These are phyloP conservation scores for Mylabris phalerata DNA, from an alignment of 1,140 invertebrate genomes.

Conservation along the genomic window DNA sequence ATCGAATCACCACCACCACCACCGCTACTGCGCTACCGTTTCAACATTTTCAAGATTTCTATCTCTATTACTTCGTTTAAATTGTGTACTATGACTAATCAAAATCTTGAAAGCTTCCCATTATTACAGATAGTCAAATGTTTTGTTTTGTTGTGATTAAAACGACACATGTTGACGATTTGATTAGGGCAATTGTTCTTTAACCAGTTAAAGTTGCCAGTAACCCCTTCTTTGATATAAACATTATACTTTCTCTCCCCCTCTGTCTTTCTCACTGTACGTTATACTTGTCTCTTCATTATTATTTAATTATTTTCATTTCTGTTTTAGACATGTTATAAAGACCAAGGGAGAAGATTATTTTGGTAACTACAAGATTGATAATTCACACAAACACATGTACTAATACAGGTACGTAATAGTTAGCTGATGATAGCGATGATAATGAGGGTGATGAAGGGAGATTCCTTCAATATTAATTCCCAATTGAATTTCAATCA, in stretches of 20 bases:
- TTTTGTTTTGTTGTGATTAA: background rate
- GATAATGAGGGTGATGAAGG: no score
- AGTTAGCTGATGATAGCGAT: no score
- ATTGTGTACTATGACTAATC: slow-evolving; percentile 41
- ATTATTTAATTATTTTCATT: slow-evolving; percentile 46
- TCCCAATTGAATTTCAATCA: no score
- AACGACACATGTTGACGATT: background rate
- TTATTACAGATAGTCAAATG: slow-evolving; percentile 11
- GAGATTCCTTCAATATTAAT: no score
- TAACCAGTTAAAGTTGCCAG: slow-evolving; percentile 31
- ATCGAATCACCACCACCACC: slow-evolving; percentile 20
- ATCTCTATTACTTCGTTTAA: slow-evolving; percentile 40
- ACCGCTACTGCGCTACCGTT: slow-evolving; percentile 31
- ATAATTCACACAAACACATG: slow-evolving; percentile 4
- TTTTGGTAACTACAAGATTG: slow-evolving; percentile 2
- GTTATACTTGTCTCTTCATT: slow-evolving; percentile 40
- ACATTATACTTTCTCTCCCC: slow-evolving; percentile 35
- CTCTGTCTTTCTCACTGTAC: no score
- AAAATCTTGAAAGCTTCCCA: slow-evolving; percentile 36
- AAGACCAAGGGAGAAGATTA: slow-evolving; percentile 2
- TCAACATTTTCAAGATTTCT: slow-evolving; percentile 32
- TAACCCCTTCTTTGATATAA: slow-evolving; percentile 43
- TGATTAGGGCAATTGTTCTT: slow-evolving; percentile 23
- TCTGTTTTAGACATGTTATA: slow-evolving; percentile 40
- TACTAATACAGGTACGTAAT: no score